A percentile compares a stretch with the other conserved stretches of the same genome.
phyloP scores from a whole-genome alignment of 2,797 vertebrate genomes.

The Galago senegalensis region DNA sequence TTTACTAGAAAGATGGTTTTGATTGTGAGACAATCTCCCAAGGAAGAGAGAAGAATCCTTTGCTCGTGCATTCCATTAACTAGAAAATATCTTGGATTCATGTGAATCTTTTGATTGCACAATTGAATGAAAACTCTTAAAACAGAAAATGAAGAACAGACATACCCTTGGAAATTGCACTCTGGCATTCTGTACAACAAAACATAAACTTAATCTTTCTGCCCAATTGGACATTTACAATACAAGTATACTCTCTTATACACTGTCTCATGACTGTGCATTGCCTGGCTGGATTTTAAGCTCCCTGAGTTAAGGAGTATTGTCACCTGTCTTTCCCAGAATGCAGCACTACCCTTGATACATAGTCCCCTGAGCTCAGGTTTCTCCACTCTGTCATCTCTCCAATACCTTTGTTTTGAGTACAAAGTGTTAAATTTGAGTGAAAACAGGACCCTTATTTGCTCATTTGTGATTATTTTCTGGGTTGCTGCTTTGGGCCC shows the following conservation, averaged over 20 bases:
- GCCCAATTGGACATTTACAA: not conserved
- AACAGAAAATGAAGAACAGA: slow-evolving; percentile 70
- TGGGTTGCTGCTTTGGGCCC: not conserved
- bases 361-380: not conserved
- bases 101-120: slow-evolving; percentile 74
- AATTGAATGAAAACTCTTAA: slow-evolving; percentile 78
- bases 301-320: not conserved
- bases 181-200: slow-evolving; percentile 50
- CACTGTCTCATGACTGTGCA: not conserved
- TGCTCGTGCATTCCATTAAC: slow-evolving; percentile 70
- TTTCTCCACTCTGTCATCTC: not conserved
- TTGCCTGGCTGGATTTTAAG: not conserved
- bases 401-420: not conserved
- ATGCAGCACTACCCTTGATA: not conserved
- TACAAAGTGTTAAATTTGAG: slow-evolving; percentile 23
- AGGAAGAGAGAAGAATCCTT: slow-evolving; percentile 74
- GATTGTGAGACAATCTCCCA: slow-evolving; percentile 78
- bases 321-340: not conserved
- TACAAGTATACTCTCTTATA: not conserved
- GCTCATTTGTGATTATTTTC: slow-evolving; percentile 52
- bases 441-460: not conserved
- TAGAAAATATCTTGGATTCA: slow-evolving; percentile 73
- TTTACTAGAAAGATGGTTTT: slow-evolving; percentile 83
- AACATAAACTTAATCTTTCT: slow-evolving; percentile 1
- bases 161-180: slow-evolving; percentile 52